These are phyloP conservation scores for Pyrocephalus nanus DNA, from an alignment of 2,797 vertebrate genomes.

Conservation along the genomic window DNA sequence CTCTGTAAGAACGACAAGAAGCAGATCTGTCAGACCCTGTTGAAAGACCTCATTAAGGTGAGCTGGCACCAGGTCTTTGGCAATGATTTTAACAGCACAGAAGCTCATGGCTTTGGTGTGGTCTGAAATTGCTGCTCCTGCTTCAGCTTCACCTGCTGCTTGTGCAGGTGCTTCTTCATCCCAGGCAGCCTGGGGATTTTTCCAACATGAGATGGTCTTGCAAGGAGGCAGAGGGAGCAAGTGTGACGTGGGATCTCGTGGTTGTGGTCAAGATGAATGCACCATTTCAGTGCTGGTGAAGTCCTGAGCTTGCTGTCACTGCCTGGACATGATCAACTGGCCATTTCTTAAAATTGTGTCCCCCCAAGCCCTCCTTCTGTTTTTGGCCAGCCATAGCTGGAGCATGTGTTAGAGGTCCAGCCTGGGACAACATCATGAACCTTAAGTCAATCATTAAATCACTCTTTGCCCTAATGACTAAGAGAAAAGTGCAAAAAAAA, in stretches of 20 bases:
- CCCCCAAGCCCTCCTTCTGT: background rate
- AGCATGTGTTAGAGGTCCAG: background rate
- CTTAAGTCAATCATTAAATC: background rate
- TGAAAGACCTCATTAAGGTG: slow-evolving; percentile 90
- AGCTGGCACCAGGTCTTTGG: background rate
- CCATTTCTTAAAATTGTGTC: background rate
- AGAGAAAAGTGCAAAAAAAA: background rate
- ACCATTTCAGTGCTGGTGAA: background rate
- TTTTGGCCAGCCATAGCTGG: background rate
- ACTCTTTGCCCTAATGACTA: background rate
- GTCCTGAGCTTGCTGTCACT: background rate
- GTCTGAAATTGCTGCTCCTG: background rate
- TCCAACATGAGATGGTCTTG: background rate
- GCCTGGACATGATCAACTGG: background rate
- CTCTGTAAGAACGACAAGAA: slow-evolving; percentile 83
- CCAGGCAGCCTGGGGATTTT: background rate
- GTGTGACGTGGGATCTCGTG: background rate
- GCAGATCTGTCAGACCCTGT: slow-evolving; percentile 82
- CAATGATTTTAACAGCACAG: background rate
- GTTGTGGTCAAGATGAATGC: background rate
- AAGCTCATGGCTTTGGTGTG: fast-evolving
- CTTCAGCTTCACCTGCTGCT: background rate
- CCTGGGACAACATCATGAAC: fast-evolving
- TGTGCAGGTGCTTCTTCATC: background rate
- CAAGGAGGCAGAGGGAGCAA: background rate